Base-by-base conservation (phyloP, 2,113 vertebrate species). In the Aspiorhynchus laticeps region DNA sequence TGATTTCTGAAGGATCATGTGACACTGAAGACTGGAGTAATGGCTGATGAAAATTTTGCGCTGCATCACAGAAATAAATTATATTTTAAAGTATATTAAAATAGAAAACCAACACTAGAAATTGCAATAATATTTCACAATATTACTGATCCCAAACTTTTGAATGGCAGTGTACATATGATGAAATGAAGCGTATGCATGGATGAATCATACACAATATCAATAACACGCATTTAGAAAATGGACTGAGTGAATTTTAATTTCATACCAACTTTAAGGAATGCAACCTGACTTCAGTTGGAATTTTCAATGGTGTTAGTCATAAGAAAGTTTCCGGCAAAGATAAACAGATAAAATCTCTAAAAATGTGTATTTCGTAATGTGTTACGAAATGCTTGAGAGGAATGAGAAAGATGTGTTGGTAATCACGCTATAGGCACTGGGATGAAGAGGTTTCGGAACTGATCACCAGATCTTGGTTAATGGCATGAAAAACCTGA, bases 301-400 rank as follows among this genome's bases (percentile, higher is more conserved):
- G n/a, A 48, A 76, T 76, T 28, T n/a, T 63, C 41, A 4, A 1
- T 48, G 14, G 36, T 65, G 71, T 41, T n/a, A 73, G 69, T 74
- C 36, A 24, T 73, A 21, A 71, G 33, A 73, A 61, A n/a, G 65
- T 33, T 83, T 71, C 65, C 5, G 28, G 43, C 24, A n/a, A 71
- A 71, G 12, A 36, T 21, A 38, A n/a, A 63, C 17, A 91, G 93
- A 95, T 93, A 92, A 84, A n/a, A 95, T 95, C 93, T 93, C 81
- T 17, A 46, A 24, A 90, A 93, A n/a, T n/a, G n/a, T n/a, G n/a
- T n/a, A n/a, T n/a, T n/a, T n/a, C n/a, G n/a, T n/a, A 92, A 91
- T 91, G 14, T 92, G 90, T 89, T 91, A 92, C 87, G 90, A 89
- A 88, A 90, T 1, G 75, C 90, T 86, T 88, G 84, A 89, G 90